Evolutionary conservation across 2,888 invertebrate genomes (phyloP).

Genomic region (Baronia brevicornis): DNA sequence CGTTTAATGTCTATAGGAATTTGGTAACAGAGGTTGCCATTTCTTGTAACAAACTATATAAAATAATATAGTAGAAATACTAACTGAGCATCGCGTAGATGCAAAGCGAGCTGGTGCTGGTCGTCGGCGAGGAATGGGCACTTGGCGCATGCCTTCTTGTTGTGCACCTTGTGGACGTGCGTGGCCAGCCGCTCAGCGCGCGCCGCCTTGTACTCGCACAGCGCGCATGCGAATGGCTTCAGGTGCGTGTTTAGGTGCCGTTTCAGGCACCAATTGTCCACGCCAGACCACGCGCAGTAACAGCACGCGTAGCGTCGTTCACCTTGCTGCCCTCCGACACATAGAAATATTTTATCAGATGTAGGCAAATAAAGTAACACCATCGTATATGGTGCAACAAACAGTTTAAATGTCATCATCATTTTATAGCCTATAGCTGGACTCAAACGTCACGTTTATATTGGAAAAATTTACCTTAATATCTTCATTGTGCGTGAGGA

Average conservation of each 20-base stretch:
- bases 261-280: slow-evolving; percentile 95
- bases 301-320: slow-evolving; percentile 89
- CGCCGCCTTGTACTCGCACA: slow-evolving; percentile 96
- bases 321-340: slow-evolving; percentile 50
- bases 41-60: too few relatives aligned
- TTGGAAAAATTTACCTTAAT: too few relatives aligned
- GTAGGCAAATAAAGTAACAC: too few relatives aligned
- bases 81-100: slow-evolving; percentile 86
- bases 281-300: slow-evolving; percentile 94
- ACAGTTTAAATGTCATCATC: too few relatives aligned
- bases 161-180: slow-evolving; percentile 93
- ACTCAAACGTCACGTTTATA: too few relatives aligned
- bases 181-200: slow-evolving; percentile 92
- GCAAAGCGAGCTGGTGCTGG: slow-evolving; percentile 84
- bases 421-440: too few relatives aligned
- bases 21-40: too few relatives aligned
- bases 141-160: slow-evolving; percentile 91
- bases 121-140: slow-evolving; percentile 92
- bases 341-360: too few relatives aligned
- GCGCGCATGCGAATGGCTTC: slow-evolving; percentile 91
- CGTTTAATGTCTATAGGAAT: too few relatives aligned
- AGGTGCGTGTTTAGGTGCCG: slow-evolving; percentile 94
- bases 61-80: slow-evolving; percentile 47
- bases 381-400: too few relatives aligned
- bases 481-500: too few relatives aligned